Percentiles rank a stretch among this genome's conserved stretches.
phyloP scores from a whole-genome alignment of 30 jellyfish, hydroid and myxozoan genomes.

The Pseudorhiza aurosa region DNA sequence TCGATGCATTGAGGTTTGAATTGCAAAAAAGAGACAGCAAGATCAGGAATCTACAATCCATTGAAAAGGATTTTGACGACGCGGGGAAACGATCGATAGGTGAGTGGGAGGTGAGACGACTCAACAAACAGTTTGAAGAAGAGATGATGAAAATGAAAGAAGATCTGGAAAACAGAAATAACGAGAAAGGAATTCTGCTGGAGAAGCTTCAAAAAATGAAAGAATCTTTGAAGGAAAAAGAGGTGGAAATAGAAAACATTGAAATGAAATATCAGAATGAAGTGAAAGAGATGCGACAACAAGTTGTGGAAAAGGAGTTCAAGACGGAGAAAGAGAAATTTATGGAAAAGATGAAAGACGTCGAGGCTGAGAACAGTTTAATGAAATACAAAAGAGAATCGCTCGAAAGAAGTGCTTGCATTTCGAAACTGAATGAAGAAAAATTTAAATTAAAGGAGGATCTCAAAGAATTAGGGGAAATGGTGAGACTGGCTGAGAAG shows the following conservation, averaged over 20 bases:
- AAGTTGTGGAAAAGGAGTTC: not conserved
- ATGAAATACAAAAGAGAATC: constrained; percentile 7
- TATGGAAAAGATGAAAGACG: constrained; percentile 7
- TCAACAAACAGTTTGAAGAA: not conserved
- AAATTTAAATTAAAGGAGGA: constrained; percentile 14
- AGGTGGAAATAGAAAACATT: constrained; percentile 16
- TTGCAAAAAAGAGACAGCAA: constrained; percentile 5
- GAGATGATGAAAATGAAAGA: not conserved
- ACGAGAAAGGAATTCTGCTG: constrained; percentile 22
- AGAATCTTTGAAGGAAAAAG: constrained; percentile 29
- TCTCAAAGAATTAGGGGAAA: not conserved
- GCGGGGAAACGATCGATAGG: not conserved
- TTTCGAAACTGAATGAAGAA: constrained; percentile 3
- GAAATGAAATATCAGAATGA: constrained; percentile 3
- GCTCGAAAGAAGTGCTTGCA: constrained; percentile 1
- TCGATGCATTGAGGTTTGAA: not conserved
- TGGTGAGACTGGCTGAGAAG: constrained; percentile 1
- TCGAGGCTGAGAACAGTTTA: not conserved
- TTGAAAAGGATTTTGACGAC: not conserved
- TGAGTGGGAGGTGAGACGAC: not conserved
- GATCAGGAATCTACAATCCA: not conserved
- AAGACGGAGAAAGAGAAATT: constrained; percentile 20
- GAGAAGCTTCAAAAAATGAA: constrained; percentile 34
- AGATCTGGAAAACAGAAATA: constrained; percentile 17
- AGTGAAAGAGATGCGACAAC: not conserved